Evolutionary conservation across 1,140 invertebrate species (phyloP).

Genomic region (Mya arenaria): DNA sequence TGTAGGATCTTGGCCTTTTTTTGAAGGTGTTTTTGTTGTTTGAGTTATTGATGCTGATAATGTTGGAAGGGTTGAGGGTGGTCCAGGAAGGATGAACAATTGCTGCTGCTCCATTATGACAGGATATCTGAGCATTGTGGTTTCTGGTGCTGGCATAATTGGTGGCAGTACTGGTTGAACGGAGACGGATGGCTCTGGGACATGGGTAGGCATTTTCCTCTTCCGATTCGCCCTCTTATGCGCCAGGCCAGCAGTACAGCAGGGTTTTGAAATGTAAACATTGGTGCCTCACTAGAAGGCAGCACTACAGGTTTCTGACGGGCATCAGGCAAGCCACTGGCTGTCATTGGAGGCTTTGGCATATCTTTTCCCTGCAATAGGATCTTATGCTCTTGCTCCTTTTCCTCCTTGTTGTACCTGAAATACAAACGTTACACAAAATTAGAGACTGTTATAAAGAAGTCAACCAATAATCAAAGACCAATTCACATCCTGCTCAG

Average conservation of each 20-base stretch:
- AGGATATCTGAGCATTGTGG: neutral
- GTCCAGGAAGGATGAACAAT: no score
- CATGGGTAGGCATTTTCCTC: neutral
- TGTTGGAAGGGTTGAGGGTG: no score
- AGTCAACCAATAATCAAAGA: no score
- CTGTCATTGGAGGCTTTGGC: conserved; percentile 18
- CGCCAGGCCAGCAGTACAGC: conserved; percentile 29
- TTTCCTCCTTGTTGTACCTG: conserved; percentile 32
- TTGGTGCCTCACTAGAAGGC: conserved; percentile 15
- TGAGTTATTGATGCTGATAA: no score
- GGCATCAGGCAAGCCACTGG: conserved; percentile 27
- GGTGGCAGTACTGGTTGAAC: no score
- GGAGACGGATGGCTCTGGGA: neutral
- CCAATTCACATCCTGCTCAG: no score
- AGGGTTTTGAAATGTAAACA: neutral
- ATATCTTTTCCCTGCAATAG: conserved; percentile 22
- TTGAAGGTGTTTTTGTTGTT: no score
- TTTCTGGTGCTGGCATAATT: neutral
- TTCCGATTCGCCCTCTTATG: conserved; percentile 3
- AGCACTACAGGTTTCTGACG: conserved; percentile 30
- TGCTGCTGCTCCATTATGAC: no score
- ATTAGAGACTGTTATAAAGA: no score
- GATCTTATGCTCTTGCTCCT: conserved; percentile 16
- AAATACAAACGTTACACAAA: conserved; percentile 27
- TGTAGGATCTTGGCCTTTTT: no score